Base-by-base conservation (phyloP, 2,797 vertebrate species). In the Pantherophis vulpinus region DNA sequence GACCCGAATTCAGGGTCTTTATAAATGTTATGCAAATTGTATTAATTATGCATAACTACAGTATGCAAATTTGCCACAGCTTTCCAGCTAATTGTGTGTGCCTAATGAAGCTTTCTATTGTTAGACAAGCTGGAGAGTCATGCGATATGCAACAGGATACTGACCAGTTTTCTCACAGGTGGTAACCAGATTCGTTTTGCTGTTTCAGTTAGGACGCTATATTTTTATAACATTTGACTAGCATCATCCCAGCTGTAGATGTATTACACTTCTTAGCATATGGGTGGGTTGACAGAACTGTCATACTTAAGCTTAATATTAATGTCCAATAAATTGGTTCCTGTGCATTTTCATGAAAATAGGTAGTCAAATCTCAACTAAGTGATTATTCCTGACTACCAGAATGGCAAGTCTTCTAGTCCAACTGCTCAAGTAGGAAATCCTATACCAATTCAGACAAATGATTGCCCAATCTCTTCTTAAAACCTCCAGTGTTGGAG, bases 1-100 rank as follows among this genome's bases (percentile, higher is more conserved):
- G 90, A 87, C 63, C 66, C 42, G 66, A 88, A 93, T 88, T 89
- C 63, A 89, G 91, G 88, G 58, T 91, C 86, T 66, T 83, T 91
- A 91, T 87, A 93, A 91, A 91, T 93, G 58, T 88, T 93, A 83
- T 91, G 86, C 66, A 93, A 93, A 93, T 91, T 91, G 56, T 83
- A 70, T 91, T 93, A 91, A 93, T 93, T 93, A 93, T 89, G 90
- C 91, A 70, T 91, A 93, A 93, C 79, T 93, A 93, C 91, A 93
- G 91, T 70, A 93, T 93, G 66, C 37, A 88, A 89, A 93, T 91
- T 91, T 91, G 47, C 90, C 47, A 91, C 58, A 91, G 90, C 56
- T 70, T 93, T 93, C 58, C 70, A 88, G 90, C 87, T 91, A 93
- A 93, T 93, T 93, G 86, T 93, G 90, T 91, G 90, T 37, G 79